A percentile compares a stretch with the other conserved stretches of the same genome.
These are phyloP conservation scores for Aporophyla nigra DNA, from an alignment of 2,888 invertebrate species.

Conservation along the genomic window DNA sequence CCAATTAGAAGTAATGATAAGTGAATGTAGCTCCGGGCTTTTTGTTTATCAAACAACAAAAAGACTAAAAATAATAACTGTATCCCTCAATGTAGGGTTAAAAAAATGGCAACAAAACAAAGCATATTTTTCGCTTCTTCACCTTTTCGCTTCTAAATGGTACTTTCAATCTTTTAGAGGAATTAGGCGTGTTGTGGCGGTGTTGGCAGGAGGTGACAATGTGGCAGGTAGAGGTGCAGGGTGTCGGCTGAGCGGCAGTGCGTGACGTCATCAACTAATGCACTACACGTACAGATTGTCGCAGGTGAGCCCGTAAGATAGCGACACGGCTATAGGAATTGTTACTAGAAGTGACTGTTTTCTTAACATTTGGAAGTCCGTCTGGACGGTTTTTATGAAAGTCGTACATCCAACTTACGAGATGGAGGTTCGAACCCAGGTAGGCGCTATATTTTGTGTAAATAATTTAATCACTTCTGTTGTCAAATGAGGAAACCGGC, in stretches of 20 bases:
- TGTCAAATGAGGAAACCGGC: too few species aligned
- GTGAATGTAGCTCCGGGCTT: slow-evolving; percentile 1
- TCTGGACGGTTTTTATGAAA: not conserved
- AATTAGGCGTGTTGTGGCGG: slow-evolving; percentile 76
- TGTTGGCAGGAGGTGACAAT: slow-evolving; percentile 68
- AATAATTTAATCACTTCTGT: too few species aligned
- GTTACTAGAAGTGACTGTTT: slow-evolving; percentile 66
- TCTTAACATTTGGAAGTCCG: not conserved
- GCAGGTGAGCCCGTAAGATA: slow-evolving; percentile 74
- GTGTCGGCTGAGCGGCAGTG: slow-evolving; percentile 72
- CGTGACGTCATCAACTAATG: slow-evolving; percentile 89
- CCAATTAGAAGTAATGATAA: slow-evolving; percentile 40
- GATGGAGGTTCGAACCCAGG: too few species aligned
- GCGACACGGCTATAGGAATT: not conserved
- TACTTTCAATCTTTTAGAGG: slow-evolving; percentile 84
- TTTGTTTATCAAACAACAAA: too few species aligned
- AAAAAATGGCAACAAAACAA: slow-evolving; percentile 65
- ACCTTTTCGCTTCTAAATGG: slow-evolving; percentile 77
- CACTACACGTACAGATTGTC: slow-evolving; percentile 77
- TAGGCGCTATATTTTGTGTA: too few species aligned
- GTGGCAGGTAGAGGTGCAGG: slow-evolving; percentile 57
- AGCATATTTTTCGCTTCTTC: slow-evolving; percentile 74
- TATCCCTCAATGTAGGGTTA: slow-evolving; percentile 21
- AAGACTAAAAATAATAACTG: not conserved
- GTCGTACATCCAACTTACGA: not conserved